These are phyloP conservation scores for Azemiops feae DNA, from an alignment of 2,113 vertebrate genomes.

Conservation along the genomic window DNA sequence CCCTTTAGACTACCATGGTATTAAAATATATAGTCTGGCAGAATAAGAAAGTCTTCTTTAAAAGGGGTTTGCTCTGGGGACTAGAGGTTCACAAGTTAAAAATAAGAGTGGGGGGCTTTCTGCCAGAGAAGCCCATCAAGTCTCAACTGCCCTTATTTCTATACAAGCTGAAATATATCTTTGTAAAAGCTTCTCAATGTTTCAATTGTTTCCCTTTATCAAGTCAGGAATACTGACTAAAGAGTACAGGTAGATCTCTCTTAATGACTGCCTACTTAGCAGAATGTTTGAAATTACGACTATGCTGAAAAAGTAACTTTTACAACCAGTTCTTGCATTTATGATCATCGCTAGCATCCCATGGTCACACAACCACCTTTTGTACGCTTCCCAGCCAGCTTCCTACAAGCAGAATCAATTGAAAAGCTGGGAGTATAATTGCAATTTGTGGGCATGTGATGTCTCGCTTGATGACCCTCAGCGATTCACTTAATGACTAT, in stretches of 20 bases:
- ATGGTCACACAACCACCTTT: neutral
- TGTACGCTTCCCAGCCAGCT: neutral
- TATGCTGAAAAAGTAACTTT: neutral
- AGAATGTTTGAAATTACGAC: neutral
- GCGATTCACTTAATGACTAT: neutral
- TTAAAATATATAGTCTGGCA: neutral
- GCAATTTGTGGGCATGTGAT: neutral
- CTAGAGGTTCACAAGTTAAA: neutral
- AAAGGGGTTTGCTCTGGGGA: neutral
- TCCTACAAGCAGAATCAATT: neutral
- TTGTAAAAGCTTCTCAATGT: constrained; percentile 10
- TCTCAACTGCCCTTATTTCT: neutral
- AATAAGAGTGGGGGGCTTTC: neutral
- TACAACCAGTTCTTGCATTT: neutral
- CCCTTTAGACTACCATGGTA: neutral
- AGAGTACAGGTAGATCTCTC: neutral
- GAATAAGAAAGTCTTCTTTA: neutral
- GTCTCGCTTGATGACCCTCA: neutral
- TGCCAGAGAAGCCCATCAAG: neutral
- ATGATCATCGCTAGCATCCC: neutral
- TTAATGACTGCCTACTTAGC: neutral
- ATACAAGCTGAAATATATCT: neutral
- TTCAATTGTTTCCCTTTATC: neutral
- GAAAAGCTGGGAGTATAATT: neutral
- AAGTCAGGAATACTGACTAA: neutral